Evolutionary conservation across 1,140 invertebrate species (phyloP), one percentile per base, ranked within the genome.

Genomic region (Holotrichia oblita): DNA sequence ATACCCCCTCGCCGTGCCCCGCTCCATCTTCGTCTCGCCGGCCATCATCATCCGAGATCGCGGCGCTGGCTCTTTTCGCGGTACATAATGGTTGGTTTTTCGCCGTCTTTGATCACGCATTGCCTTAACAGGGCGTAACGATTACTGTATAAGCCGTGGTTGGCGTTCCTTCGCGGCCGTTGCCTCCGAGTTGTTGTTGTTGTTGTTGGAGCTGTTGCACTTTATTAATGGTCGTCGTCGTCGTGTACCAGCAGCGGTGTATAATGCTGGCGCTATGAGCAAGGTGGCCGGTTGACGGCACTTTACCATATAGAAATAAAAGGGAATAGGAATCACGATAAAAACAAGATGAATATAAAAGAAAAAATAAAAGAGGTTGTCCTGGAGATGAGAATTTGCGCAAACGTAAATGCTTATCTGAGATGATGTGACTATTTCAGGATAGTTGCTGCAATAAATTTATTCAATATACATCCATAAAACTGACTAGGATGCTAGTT

Each of bases 81-180:
- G 48, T 17, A 14, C 14, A 17, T 55, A 55, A 55, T 55, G 48
- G 48, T 55, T 55, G 61, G 61, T 69, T 69, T 69, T 69, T 69
- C 61, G 61, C 61, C 61, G 61, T 69, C 61, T 69, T 69, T 69
- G 61, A 69, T 69, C 61, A 69, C 20, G 61, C 61, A 69, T 69
- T 34, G 61, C 61, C 61, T 69, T 69, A 69, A 69, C 22, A 69
- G 61, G 61, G 61, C 61, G 61, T 69, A 69, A 69, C 61, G 61
- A 69, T 69, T 69, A 69, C 61, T 69, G 61, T 69, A n/a, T 48
- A 48, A 17, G 44, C 44, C 61, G 61, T 24, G n/a, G 44, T 48
- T 55, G 48, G 27, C 61, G 61, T 69, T 69, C 61, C 22, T 12
- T 24, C 22, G 61, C 20, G 61, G 61, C 20, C 61, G 27, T 69